Evolutionary conservation across 30 jellyfish, hydroid and myxozoan species (phyloP).

Genomic region (Phacellophora camtschatica): DNA sequence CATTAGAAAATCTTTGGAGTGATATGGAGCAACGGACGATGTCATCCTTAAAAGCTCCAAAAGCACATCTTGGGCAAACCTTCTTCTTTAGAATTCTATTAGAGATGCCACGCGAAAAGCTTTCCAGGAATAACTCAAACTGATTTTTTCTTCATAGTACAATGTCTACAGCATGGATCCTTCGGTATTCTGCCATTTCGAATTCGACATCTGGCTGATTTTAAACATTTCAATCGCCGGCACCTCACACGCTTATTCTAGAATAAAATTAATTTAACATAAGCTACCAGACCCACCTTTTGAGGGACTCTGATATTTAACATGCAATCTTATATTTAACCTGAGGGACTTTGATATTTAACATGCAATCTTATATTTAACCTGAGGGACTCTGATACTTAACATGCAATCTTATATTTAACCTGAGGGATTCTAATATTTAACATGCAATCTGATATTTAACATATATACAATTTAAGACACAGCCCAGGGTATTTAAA

Average conservation of each 20-base stretch:
- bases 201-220: slow-evolving; percentile 55
- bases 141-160: slow-evolving; percentile 19
- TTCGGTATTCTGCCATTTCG: slow-evolving; percentile 27
- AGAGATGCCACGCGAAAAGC: too few relatives aligned
- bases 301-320: not conserved
- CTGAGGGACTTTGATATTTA: not conserved
- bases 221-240: slow-evolving; percentile 30
- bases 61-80: not conserved
- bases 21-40: too few relatives aligned
- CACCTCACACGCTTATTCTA: slow-evolving; percentile 62
- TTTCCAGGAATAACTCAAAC: too few relatives aligned
- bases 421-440: too few relatives aligned
- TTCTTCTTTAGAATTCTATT: too few relatives aligned
- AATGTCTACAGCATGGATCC: slow-evolving; percentile 65
- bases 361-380: not conserved
- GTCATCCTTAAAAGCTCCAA: too few relatives aligned
- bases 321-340: not conserved
- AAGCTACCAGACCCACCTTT: not conserved
- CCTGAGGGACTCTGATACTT: not conserved
- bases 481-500: too few relatives aligned
- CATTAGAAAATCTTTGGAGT: too few relatives aligned
- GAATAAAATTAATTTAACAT: not conserved
- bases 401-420: too few relatives aligned
- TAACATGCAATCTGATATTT: too few relatives aligned
- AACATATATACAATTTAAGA: too few relatives aligned